These are phyloP conservation scores for Antedon mediterranea DNA, from an alignment of 53 echinoderm and acorn worm species.

Conservation along the genomic window DNA sequence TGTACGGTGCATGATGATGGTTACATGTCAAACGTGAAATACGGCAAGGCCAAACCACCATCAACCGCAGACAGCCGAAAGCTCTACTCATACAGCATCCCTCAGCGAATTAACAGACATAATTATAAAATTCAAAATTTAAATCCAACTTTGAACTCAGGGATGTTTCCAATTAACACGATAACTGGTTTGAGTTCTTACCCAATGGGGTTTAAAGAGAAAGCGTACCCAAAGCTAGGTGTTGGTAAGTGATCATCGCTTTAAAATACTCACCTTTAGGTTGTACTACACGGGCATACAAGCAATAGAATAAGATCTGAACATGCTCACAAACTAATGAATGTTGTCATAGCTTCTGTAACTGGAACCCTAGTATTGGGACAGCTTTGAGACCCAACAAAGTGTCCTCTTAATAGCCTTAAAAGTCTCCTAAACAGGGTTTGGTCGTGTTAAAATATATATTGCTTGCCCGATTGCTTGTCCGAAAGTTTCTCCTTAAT, in stretches of 20 bases:
- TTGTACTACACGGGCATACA: too few species aligned
- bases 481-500: too few species aligned
- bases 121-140: slow-evolving; percentile 48
- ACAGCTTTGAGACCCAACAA: too few species aligned
- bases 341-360: too few species aligned
- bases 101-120: slow-evolving; percentile 27
- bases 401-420: too few species aligned
- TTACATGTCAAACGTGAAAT: slow-evolving; percentile 10
- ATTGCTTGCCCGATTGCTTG: too few species aligned
- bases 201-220: slow-evolving; percentile 68
- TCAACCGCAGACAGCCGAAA: slow-evolving; percentile 41
- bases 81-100: slow-evolving; percentile 54
- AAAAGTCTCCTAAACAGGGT: too few species aligned
- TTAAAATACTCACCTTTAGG: too few species aligned
- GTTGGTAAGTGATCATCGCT: slow-evolving; percentile 41
- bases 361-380: too few species aligned
- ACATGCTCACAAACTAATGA: too few species aligned
- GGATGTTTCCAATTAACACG: slow-evolving; percentile 66
- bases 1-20: slow-evolving; percentile 81
- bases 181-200: slow-evolving; percentile 85
- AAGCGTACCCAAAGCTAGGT: slow-evolving; percentile 48
- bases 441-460: too few species aligned
- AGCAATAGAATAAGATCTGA: too few species aligned
- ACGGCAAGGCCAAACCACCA: slow-evolving; percentile 17
- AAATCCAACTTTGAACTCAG: slow-evolving; percentile 69